Base-by-base conservation (phyloP, 2,888 invertebrate genomes). In the Disparrhopalites patrizii region DNA sequence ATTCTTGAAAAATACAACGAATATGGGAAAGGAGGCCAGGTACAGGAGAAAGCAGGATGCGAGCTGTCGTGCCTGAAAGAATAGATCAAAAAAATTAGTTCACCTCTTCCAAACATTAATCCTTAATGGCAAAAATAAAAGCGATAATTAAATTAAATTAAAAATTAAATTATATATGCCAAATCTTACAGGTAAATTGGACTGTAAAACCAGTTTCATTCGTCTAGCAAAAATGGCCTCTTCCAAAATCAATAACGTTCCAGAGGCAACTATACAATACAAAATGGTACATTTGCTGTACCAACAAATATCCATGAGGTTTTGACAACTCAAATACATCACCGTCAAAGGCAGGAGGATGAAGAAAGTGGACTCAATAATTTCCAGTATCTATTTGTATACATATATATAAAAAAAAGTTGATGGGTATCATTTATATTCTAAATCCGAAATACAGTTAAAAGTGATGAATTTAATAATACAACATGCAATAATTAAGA, bases 11-110 rank as follows among this genome's bases (percentile, higher is more conserved):
- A 30, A 55, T 33, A 55, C 33, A 23, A 55, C 33, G 31, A 55
- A 31, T 31, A 33, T 8, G 1, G 55, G 55, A 30, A 55, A n/a
- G n/a, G 55, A 55, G 1, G 55, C 18, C 55, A 55, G 18, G 33
- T 33, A 33, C 1, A 55, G 55, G 7, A 55, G 31, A 18, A 28
- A 30, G 3, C 10, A 31, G 7, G 55, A 31, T 18, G 55, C 55
- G n/a, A 55, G 8, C 18, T 31, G 20, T 1, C 55, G 55, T 33
- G 55, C 55, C 55, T 55, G 30, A 15, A 54, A 5, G n/a, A 8
- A 25, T 51, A 51, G 7, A 18, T 2, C n/a, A 3, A 54, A 54
- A 15, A 18, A 54, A 55, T 18, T n/a, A n/a, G n/a, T n/a, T n/a
- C n/a, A n/a, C n/a, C n/a, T n/a, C n/a, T n/a, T n/a, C n/a, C n/a